phyloP scores from a whole-genome alignment of 2,797 vertebrate species.

The Salarias fasciatus region DNA sequence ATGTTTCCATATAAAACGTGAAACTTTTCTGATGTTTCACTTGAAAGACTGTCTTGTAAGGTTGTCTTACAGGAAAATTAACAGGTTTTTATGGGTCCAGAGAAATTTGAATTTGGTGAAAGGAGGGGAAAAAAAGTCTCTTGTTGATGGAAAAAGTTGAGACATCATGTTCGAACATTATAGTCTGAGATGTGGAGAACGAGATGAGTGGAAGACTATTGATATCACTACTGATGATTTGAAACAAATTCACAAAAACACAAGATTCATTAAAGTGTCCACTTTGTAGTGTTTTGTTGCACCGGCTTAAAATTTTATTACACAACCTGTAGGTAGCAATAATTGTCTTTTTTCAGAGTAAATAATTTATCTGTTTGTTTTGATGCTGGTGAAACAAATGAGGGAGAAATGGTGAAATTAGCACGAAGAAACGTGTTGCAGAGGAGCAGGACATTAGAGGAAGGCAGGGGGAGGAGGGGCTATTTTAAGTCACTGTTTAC shows the following conservation, averaged over 20 bases:
- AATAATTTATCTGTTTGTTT: slow-evolving; percentile 21
- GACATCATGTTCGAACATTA: background rate
- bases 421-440: slow-evolving; percentile 28
- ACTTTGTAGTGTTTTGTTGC: background rate
- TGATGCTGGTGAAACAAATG: slow-evolving; percentile 23
- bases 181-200: slow-evolving; percentile 3
- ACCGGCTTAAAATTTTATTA: slow-evolving; percentile 20
- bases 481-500: too few species aligned
- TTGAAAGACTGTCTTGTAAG: too few species aligned
- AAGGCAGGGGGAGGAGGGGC: slow-evolving; percentile 21
- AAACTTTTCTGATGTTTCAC: too few species aligned
- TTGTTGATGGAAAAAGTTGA: too few species aligned
- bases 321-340: too few species aligned
- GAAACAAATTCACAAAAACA: slow-evolving; percentile 10
- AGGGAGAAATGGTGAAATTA: slow-evolving; percentile 33
- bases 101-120: too few species aligned
- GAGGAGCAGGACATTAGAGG: slow-evolving; percentile 29
- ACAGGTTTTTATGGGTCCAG: too few species aligned
- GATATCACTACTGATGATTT: background rate
- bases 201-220: background rate
- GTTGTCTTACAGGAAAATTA: too few species aligned
- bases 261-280: slow-evolving; percentile 1
- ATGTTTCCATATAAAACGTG: too few species aligned
- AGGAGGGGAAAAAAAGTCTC: too few species aligned
- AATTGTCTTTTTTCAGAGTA: background rate